A percentile compares a stretch with the other conserved stretches of the same genome.
Conservation (phyloP, 2,113 vertebrate species). For the Pelobates fuscus region DNA sequence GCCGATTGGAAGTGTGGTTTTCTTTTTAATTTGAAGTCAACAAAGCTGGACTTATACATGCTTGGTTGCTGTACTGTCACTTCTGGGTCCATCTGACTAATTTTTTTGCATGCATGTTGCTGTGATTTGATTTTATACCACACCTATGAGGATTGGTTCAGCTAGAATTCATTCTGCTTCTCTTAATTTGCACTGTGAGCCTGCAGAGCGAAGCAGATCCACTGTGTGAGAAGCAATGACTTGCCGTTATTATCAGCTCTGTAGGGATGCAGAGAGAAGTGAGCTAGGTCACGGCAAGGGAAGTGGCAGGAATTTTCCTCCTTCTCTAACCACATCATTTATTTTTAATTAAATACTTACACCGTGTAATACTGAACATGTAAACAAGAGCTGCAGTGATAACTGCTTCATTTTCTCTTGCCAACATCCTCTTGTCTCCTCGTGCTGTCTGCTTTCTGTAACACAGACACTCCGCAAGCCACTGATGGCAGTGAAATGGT, state of each 20-base stretch:
- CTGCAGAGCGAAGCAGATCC: neutral
- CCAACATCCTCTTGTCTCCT: constrained; percentile 1
- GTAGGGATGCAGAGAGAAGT: neutral
- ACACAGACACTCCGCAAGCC: constrained; percentile 15
- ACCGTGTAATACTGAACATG: neutral
- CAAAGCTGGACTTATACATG: too few species aligned
- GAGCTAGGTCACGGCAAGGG: neutral
- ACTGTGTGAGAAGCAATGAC: neutral
- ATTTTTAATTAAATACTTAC: constrained; percentile 23
- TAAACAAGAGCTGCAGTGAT: constrained; percentile 10
- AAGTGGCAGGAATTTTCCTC: neutral
- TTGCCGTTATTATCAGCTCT: neutral
- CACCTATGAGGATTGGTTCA: too few species aligned
- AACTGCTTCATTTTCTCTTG: constrained; percentile 30
- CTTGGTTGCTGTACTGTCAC: too few species aligned
- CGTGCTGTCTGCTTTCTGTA: neutral
- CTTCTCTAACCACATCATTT: constrained; percentile 14
- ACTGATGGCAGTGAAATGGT: constrained; percentile 4
- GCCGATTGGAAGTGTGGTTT: too few species aligned
- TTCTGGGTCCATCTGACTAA: too few species aligned
- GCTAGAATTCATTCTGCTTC: neutral
- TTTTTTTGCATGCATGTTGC: too few species aligned
- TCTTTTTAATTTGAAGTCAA: too few species aligned
- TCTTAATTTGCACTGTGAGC: neutral
- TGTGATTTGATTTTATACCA: too few species aligned